Evolutionary conservation across 2,888 invertebrate species (phyloP).

Genomic region (Portevinia maculata): DNA sequence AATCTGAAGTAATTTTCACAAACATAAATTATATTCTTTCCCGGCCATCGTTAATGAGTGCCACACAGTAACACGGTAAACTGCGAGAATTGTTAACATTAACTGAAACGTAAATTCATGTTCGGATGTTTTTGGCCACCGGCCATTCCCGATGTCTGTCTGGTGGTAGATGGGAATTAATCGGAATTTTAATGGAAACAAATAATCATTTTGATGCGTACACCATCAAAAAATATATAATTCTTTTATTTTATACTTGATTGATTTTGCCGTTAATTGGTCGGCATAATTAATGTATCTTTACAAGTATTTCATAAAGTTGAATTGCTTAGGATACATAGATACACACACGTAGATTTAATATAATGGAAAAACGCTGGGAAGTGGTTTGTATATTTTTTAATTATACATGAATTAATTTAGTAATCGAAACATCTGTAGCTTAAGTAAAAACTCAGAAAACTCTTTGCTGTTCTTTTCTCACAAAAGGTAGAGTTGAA

Average conservation of each 20-base stretch:
- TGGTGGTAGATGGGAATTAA: neutral
- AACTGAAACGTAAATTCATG: neutral
- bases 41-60: no score
- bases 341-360: neutral
- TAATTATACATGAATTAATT: no score
- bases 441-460: no score
- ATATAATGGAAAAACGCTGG: no score
- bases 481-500: no score
- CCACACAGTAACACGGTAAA: constrained; percentile 8
- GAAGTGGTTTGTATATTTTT: no score
- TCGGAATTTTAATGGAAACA: neutral
- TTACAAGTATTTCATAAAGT: neutral
- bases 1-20: constrained; percentile 17
- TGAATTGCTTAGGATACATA: neutral
- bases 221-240: neutral
- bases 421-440: no score
- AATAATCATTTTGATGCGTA: neutral
- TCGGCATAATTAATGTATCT: neutral
- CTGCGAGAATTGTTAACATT: neutral
- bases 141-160: neutral
- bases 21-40: constrained; percentile 14
- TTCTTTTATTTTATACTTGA: neutral
- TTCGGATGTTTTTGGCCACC: neutral
- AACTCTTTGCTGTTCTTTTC: no score
- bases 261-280: constrained; percentile 3